Evolutionary conservation across 2,113 vertebrate genomes (phyloP), one percentile per base, ranked within the genome.

Genomic region (Pseudolaguvia tuberculata): DNA sequence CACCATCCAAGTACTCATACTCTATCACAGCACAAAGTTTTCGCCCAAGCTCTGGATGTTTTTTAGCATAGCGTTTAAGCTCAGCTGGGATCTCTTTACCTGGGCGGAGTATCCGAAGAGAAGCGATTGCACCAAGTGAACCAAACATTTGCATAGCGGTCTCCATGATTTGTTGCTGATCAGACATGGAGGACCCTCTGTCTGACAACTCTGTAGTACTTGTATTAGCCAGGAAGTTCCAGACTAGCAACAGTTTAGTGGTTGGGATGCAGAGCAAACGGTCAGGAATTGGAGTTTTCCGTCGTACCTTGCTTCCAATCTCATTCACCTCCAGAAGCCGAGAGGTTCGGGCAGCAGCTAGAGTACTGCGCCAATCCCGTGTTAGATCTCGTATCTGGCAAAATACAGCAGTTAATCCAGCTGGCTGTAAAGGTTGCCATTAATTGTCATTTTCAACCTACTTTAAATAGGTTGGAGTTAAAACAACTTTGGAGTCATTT

Each of bases 371-470:
- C 93, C 92, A 93, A 84, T 93, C 87, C 0, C 86, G 84, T 0
- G 92, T 94, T 72, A 94, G 85, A 75, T 86, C 88, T 69, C 90
- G 92, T 82, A 94, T 90, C 92, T 95, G 72, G 12, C 55, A 55
- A 70, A 68, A 6, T 8, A 67, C 1, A 55, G 20, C 27, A 56
- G 17, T 18, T 9, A 65, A 55, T 62, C 42, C 21, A 65, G n/a
- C 18, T 39, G 13, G 0, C 2, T 47, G n/a, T 17, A 21, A 47
- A 65, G 12, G 39, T 45, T 21, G 39, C 4, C 29, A n/a, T 18
- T 23, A 63, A 45, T 47, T 4, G 9, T 63, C 39, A 65, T 45
- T n/a, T n/a, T n/a, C n/a, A n/a, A n/a, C n/a, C 31, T 45, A 45
- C n/a, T 47, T 2, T 9, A 15, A 66, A 66, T 20, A 50, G 63